phyloP scores from a whole-genome alignment of 2,113 vertebrate genomes.

The Phycodurus eques region DNA sequence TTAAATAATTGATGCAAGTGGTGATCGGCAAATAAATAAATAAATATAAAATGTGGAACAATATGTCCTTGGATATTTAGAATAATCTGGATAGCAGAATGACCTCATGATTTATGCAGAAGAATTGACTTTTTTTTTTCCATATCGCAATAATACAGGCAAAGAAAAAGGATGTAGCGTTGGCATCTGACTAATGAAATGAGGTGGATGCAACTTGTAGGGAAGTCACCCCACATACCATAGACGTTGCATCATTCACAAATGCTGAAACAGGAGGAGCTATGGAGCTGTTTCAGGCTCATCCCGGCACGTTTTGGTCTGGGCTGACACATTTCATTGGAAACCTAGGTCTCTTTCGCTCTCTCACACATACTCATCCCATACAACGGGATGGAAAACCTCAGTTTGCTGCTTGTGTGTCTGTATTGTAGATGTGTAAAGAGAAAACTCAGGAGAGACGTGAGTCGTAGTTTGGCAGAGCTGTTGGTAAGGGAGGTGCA shows the following conservation, averaged over 20 bases:
- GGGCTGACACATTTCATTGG: conserved; percentile 40
- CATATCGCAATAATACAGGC: conserved; percentile 37
- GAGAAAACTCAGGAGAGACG: conserved; percentile 18
- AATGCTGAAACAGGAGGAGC: conserved; percentile 57
- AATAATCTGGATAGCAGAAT: conserved; percentile 35
- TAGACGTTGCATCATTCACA: conserved; percentile 54
- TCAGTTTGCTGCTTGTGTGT: conserved; percentile 44
- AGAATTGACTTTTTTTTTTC: conserved; percentile 47
- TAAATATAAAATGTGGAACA: conserved; percentile 15
- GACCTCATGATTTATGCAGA: conserved; percentile 39
- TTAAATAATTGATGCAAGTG: not conserved
- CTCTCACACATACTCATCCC: conserved; percentile 27
- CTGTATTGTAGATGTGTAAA: conserved; percentile 22
- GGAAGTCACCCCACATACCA: conserved; percentile 70
- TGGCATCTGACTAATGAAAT: conserved; percentile 45
- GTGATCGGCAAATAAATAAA: not conserved
- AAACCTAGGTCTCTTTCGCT: conserved; percentile 16
- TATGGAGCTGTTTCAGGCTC: conserved; percentile 45
- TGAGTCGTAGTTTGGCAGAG: conserved; percentile 69
- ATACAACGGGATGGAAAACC: conserved; percentile 74
- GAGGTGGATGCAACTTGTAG: conserved; percentile 59
- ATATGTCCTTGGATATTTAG: conserved; percentile 46
- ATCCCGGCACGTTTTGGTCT: conserved; percentile 40
- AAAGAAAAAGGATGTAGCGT: conserved; percentile 25
- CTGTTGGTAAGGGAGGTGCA: conserved; percentile 53